A percentile compares a stretch with the other conserved stretches of the same genome.
Evolutionary conservation across 2,113 vertebrate species (phyloP).

Genomic region (Oryzias celebensis): DNA sequence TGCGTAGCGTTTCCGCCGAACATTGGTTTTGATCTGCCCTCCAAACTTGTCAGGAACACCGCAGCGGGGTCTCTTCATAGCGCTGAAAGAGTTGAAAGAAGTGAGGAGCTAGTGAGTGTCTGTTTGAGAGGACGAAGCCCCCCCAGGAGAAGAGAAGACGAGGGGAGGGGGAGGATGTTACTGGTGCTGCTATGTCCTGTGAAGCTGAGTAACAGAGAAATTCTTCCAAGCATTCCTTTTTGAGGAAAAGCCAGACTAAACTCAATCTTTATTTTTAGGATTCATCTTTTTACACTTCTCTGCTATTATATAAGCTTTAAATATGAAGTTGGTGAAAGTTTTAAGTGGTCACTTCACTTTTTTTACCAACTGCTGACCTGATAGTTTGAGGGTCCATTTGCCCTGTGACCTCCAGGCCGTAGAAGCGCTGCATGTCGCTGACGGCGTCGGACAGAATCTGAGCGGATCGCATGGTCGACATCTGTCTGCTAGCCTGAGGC

Average conservation of each 20-base stretch:
- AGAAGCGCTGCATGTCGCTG: slow-evolving; percentile 93
- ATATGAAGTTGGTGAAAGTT: no score
- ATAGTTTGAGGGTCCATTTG: slow-evolving; percentile 85
- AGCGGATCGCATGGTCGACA: slow-evolving; percentile 93
- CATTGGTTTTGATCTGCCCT: slow-evolving; percentile 89
- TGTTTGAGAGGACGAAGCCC: slow-evolving; percentile 28
- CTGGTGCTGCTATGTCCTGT: background rate
- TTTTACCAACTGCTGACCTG: slow-evolving; percentile 73
- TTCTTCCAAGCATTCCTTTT: no score
- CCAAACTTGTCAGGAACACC: slow-evolving; percentile 96
- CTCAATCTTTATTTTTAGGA: no score
- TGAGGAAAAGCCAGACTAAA: no score
- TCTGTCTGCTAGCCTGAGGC: slow-evolving; percentile 88
- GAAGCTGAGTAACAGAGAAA: background rate
- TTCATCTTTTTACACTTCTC: no score
- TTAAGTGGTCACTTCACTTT: no score
- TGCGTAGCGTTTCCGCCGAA: slow-evolving; percentile 89
- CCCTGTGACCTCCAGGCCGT: slow-evolving; percentile 88
- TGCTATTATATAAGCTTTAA: no score
- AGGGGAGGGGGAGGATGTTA: slow-evolving; percentile 3
- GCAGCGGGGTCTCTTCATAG: slow-evolving; percentile 93
- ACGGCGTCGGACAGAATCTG: slow-evolving; percentile 88
- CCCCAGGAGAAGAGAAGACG: slow-evolving; percentile 8
- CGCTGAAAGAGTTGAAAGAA: slow-evolving; percentile 72
- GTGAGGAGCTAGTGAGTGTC: slow-evolving; percentile 3